Percentiles rank a stretch among this genome's conserved stretches.
These are phyloP conservation scores for Squalus acanthias DNA, from an alignment of 2,797 vertebrate species.

Conservation along the genomic window DNA sequence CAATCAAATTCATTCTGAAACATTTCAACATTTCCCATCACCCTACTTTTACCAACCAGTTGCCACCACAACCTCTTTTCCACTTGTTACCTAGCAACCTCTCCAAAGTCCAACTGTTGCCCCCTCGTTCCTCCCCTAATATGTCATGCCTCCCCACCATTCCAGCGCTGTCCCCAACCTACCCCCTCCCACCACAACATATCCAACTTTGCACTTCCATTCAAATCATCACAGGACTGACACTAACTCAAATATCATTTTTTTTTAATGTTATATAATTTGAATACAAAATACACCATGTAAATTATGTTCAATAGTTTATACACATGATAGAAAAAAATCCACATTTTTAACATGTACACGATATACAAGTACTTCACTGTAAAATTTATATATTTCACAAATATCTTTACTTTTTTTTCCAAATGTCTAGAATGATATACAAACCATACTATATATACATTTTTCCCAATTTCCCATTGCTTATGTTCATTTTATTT, in stretches of 20 bases:
- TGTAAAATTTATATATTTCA: neutral
- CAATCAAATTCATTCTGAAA: too few species aligned
- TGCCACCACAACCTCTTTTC: too few species aligned
- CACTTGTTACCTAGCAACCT: neutral
- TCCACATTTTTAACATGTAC: neutral
- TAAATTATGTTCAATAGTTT: neutral
- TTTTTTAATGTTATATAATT: neutral
- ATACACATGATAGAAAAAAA: neutral
- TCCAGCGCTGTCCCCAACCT: neutral
- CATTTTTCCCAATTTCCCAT: neutral
- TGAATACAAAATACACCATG: neutral
- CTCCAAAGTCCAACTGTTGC: neutral
- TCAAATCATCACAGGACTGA: neutral
- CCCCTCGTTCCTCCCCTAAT: neutral
- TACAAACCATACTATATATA: neutral
- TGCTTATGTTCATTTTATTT: neutral
- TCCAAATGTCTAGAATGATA: neutral
- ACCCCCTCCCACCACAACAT: neutral
- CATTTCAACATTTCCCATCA: too few species aligned
- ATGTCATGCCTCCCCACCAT: neutral
- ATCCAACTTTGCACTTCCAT: neutral
- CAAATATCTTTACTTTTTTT: neutral
- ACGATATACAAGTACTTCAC: neutral
- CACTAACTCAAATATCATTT: neutral
- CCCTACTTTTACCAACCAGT: too few species aligned